These are phyloP conservation scores for Apus apus DNA, from an alignment of 2,113 vertebrate genomes.

Conservation along the genomic window DNA sequence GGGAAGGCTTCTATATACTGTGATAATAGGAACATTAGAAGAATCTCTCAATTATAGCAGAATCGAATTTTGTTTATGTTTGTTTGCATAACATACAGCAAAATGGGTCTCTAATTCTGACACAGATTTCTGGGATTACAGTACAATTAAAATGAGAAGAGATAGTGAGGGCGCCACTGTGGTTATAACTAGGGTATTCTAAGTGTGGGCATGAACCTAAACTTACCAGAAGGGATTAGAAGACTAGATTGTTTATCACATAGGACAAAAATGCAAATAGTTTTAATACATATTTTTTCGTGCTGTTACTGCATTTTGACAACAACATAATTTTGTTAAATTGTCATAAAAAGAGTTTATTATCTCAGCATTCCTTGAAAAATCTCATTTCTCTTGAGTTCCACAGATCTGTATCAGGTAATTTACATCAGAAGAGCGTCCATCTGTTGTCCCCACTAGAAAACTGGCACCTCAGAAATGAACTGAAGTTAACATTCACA, in stretches of 20 bases:
- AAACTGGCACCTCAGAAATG: neutral
- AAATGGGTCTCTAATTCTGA: neutral
- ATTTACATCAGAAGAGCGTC: neutral
- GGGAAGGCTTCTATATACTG: neutral
- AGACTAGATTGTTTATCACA: conserved; percentile 40
- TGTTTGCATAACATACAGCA: neutral
- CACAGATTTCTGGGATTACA: neutral
- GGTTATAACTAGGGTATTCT: neutral
- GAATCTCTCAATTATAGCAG: neutral
- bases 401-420: neutral
- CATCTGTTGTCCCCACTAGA: neutral
- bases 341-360: conserved; percentile 4
- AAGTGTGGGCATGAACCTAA: neutral
- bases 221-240: neutral
- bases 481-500: neutral
- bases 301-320: conserved; percentile 30
- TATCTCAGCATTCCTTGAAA: conserved; percentile 22
- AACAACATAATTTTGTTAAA: conserved; percentile 12
- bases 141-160: neutral
- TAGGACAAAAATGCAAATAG: conserved; percentile 62
- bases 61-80: neutral
- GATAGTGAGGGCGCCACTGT: neutral
- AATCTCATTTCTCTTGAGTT: neutral
- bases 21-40: neutral
- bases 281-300: conserved; percentile 71